Percentiles rank a stretch among this genome's conserved stretches.
phyloP scores from a whole-genome alignment of 1,140 invertebrate genomes.

The Whitmania pigra region DNA sequence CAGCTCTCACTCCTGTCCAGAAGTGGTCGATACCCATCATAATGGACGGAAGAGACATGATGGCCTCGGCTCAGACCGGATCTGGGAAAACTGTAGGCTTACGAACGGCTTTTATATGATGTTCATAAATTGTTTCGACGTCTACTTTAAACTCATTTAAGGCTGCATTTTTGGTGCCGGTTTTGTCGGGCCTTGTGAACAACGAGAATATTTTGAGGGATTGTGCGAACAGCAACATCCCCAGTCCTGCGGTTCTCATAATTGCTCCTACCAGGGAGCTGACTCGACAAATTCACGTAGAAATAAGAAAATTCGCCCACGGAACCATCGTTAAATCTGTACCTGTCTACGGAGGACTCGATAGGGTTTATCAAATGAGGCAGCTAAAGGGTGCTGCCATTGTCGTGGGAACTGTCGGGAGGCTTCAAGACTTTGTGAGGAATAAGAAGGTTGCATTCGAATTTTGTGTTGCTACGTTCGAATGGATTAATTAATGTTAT shows the following conservation, averaged over 20 bases:
- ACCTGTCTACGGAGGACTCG: constrained; percentile 75
- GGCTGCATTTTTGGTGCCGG: constrained; percentile 82
- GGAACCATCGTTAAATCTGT: constrained; percentile 58
- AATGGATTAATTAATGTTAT: too few relatives aligned
- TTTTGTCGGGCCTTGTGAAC: constrained; percentile 41
- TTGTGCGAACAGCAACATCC: constrained; percentile 23
- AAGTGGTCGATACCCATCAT: constrained; percentile 5
- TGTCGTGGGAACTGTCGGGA: constrained; percentile 80
- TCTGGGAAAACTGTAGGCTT: constrained; percentile 12
- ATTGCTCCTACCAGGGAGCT: constrained; percentile 82
- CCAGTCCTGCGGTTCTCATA: constrained; percentile 59
- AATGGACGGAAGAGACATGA: not conserved
- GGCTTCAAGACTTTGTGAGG: constrained; percentile 67
- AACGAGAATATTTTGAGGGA: constrained; percentile 26
- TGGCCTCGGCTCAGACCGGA: constrained; percentile 13
- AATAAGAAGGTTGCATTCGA: constrained; percentile 9
- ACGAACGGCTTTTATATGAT: not conserved
- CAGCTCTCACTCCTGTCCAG: constrained; percentile 6
- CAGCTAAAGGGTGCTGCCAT: constrained; percentile 65
- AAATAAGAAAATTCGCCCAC: constrained; percentile 70
- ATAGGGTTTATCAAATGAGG: constrained; percentile 56
- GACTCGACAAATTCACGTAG: constrained; percentile 68
- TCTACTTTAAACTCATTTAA: constrained; percentile 31
- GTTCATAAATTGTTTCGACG: not conserved
- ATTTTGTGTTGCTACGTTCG: not conserved